Percentiles rank a stretch among this genome's conserved stretches.
These are phyloP conservation scores for Scomberomorus guttatus DNA, from an alignment of 2,797 vertebrate species.

Conservation along the genomic window DNA sequence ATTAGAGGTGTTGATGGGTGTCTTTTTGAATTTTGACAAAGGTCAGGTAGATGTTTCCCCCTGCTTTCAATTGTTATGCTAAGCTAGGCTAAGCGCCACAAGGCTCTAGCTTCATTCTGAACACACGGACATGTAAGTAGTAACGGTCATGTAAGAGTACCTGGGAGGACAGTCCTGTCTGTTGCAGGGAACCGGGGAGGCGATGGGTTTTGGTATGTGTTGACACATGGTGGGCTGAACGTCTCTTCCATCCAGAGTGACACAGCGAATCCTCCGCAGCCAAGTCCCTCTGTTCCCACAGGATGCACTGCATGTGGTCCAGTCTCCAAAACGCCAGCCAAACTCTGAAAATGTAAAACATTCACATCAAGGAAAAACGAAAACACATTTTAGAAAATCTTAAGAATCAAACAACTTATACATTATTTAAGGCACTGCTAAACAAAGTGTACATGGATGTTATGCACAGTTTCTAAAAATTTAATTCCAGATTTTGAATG, in stretches of 20 bases:
- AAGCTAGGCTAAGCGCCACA: too few species aligned
- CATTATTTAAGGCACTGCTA: neutral
- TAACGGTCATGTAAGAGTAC: conserved; percentile 67
- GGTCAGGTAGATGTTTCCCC: too few species aligned
- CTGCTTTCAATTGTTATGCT: too few species aligned
- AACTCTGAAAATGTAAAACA: conserved; percentile 77
- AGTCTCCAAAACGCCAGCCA: conserved; percentile 87
- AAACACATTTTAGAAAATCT: neutral
- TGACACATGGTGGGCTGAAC: conserved; percentile 82
- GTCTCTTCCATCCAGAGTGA: conserved; percentile 69
- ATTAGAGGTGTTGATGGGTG: too few species aligned
- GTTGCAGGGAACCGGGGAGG: conserved; percentile 84
- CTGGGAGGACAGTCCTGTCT: conserved; percentile 88
- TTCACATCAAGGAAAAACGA: neutral
- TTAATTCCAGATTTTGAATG: conserved; percentile 11
- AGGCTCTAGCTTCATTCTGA: too few species aligned
- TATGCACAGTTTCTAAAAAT: neutral
- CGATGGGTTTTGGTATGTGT: conserved; percentile 80
- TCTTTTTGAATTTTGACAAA: too few species aligned
- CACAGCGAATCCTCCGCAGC: conserved; percentile 80
- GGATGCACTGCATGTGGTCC: conserved; percentile 88
- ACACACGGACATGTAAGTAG: too few species aligned
- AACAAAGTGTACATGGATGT: neutral
- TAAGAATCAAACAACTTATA: neutral
- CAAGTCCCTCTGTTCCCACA: conserved; percentile 88